Base-by-base conservation (phyloP, 2,797 vertebrate genomes). In the Lacerta viridis region DNA sequence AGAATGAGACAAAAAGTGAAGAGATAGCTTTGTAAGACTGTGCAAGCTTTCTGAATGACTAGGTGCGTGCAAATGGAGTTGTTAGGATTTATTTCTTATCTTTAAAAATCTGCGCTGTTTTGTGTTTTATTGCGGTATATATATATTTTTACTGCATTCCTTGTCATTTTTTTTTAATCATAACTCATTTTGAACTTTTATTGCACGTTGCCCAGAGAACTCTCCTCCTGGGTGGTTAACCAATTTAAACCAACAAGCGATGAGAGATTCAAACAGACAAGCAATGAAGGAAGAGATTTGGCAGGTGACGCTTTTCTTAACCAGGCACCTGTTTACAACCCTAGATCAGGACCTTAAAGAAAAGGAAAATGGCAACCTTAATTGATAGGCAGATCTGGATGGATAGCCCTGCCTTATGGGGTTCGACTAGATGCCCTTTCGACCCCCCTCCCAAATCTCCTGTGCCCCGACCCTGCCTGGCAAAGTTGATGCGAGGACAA, bases 401-500 rank as follows among this genome's bases (percentile, higher is more conserved):
- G 78, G 43, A 33, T 61, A 18, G 55, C 6, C 78, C 78, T 80
- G 61, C 20, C 61, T 64, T 64, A 2, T 64, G 61, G 80, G 66
- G 64, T 1, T 69, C 29, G 46, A 39, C 77, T 79, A 80, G 66
- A 80, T 69, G 81, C 2, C 66, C 81, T 69, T 83, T 46, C 2
- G 69, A 39, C n/a, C 23, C 77, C 33, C 23, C 77, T 25, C 39
- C 33, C 55, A 43, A 20, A 27, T 33, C 75, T 80, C 29, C 10
- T 20, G 23, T 43, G 64, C 66, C 55, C 2, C 55, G 69, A 66
- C 83, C 72, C 55, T 17, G 10, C 9, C 69, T 80, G 41, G 27
- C 69, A 80, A 85, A 89, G 88, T 89, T 89, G 83, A 75, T 41
- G 55, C 41, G n/a, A 75, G 83, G 88, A 75, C 43, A 81, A 10